Evolutionary conservation across 2,797 vertebrate species (phyloP).

Genomic region (Pseudomugil tenellus): DNA sequence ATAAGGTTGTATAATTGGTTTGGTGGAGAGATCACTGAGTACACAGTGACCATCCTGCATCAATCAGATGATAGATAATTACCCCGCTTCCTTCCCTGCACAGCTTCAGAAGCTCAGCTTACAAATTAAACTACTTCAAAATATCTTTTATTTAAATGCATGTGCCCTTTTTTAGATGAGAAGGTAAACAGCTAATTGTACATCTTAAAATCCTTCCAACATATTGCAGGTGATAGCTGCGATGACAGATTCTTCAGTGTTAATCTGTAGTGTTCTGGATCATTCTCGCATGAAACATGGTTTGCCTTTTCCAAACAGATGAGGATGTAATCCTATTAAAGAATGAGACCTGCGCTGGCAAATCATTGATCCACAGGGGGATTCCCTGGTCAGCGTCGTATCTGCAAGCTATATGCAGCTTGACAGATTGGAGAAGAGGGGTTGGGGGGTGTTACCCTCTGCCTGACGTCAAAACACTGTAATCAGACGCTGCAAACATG

Average conservation of each 20-base stretch:
- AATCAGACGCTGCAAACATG: slow-evolving; percentile 63
- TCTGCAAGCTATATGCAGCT: slow-evolving; percentile 18
- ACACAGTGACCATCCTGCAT: slow-evolving; percentile 51
- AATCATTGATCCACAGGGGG: slow-evolving; percentile 38
- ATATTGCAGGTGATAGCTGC: not conserved
- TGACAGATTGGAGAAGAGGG: slow-evolving; percentile 56
- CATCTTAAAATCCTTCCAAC: slow-evolving; percentile 1
- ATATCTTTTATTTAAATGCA: not conserved
- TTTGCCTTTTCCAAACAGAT: not conserved
- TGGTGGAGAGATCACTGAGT: slow-evolving; percentile 23
- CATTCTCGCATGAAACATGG: slow-evolving; percentile 2
- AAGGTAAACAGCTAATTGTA: not conserved
- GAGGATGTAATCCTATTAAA: slow-evolving; percentile 25
- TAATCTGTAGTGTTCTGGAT: slow-evolving; percentile 5
- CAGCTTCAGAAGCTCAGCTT: slow-evolving; percentile 15
- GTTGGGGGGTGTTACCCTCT: slow-evolving; percentile 51
- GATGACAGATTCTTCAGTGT: not conserved
- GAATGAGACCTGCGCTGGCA: slow-evolving; percentile 15
- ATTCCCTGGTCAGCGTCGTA: slow-evolving; percentile 41
- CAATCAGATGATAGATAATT: slow-evolving; percentile 58
- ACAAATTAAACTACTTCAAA: not conserved
- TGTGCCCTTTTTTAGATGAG: not conserved
- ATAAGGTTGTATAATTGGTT: slow-evolving; percentile 45
- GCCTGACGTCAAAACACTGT: slow-evolving; percentile 66
- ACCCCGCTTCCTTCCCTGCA: slow-evolving; percentile 41